Conservation (phyloP, 2,888 invertebrate species). For the Nysson spinosus region DNA sequence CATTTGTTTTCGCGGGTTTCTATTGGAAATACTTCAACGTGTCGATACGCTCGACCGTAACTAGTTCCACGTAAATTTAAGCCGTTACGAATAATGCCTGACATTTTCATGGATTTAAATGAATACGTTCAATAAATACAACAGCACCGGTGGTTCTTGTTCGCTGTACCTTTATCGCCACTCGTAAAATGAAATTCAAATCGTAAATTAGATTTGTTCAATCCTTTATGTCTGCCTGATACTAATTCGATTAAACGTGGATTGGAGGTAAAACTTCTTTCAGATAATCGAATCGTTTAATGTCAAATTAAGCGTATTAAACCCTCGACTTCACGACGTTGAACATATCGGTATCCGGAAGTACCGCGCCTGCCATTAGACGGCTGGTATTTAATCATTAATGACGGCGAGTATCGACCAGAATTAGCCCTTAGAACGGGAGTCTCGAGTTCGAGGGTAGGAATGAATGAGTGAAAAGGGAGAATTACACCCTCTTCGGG, state of each 20-base stretch:
- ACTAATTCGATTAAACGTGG: too few species aligned
- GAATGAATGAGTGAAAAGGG: slow-evolving; percentile 21
- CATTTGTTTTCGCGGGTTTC: slow-evolving; percentile 35
- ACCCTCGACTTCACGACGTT: too few species aligned
- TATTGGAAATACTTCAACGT: slow-evolving; percentile 17
- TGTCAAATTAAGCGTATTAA: too few species aligned
- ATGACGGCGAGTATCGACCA: slow-evolving; percentile 47
- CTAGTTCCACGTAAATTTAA: slow-evolving; percentile 15
- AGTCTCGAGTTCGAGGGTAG: slow-evolving; percentile 17
- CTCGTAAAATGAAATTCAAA: slow-evolving; percentile 27
- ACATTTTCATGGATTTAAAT: background rate
- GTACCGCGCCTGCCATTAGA: slow-evolving; percentile 24
- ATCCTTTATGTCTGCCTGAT: background rate
- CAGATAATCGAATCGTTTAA: too few species aligned
- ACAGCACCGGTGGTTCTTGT: background rate
- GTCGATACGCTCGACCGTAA: background rate
- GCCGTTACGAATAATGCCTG: background rate
- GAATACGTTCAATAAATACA: background rate
- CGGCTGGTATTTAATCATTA: slow-evolving; percentile 53
- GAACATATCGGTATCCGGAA: slow-evolving; percentile 1
- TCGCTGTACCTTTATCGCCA: slow-evolving; percentile 17
- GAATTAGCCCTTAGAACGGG: slow-evolving; percentile 37
- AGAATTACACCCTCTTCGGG: slow-evolving; percentile 40
- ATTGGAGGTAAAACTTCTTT: too few species aligned
- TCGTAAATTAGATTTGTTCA: slow-evolving; percentile 4